Evolutionary conservation across 2,888 invertebrate species (phyloP).

Genomic region (Troides helena): DNA sequence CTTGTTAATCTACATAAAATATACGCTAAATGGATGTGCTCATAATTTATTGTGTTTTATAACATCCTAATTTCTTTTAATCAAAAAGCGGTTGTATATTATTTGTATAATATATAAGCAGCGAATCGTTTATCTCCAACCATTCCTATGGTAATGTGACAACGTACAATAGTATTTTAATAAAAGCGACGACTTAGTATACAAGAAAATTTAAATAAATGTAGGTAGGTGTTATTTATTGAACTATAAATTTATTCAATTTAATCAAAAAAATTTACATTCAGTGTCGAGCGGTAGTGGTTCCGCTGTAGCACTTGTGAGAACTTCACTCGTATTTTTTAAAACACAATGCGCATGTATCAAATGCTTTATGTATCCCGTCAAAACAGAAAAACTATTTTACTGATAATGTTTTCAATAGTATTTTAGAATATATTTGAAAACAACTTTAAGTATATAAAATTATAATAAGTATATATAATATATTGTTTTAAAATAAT

Average conservation of each 20-base stretch:
- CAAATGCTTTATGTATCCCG: conserved; percentile 58
- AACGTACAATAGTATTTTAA: neutral
- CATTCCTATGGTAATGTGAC: too few species aligned
- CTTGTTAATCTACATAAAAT: too few species aligned
- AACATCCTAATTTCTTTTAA: too few species aligned
- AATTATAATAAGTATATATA: too few species aligned
- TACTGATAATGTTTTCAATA: neutral
- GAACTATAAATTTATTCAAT: conserved; percentile 3
- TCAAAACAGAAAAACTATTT: conserved; percentile 49
- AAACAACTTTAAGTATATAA: neutral
- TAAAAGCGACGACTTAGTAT: neutral
- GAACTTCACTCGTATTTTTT: conserved; percentile 22
- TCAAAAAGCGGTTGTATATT: too few species aligned
- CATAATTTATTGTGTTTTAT: too few species aligned
- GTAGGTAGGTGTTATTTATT: neutral
- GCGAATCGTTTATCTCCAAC: too few species aligned
- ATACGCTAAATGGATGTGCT: too few species aligned
- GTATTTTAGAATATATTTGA: neutral
- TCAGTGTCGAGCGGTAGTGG: conserved; percentile 6
- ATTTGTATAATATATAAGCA: too few species aligned
- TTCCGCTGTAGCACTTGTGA: conserved; percentile 10
- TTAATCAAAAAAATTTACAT: conserved; percentile 4
- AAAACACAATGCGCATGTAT: conserved; percentile 42
- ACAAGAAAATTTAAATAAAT: neutral
- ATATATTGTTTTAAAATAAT: too few species aligned